Evolutionary conservation across 2,113 vertebrate genomes (phyloP), one percentile per base, ranked within the genome.

Genomic region (Osmerus mordax): DNA sequence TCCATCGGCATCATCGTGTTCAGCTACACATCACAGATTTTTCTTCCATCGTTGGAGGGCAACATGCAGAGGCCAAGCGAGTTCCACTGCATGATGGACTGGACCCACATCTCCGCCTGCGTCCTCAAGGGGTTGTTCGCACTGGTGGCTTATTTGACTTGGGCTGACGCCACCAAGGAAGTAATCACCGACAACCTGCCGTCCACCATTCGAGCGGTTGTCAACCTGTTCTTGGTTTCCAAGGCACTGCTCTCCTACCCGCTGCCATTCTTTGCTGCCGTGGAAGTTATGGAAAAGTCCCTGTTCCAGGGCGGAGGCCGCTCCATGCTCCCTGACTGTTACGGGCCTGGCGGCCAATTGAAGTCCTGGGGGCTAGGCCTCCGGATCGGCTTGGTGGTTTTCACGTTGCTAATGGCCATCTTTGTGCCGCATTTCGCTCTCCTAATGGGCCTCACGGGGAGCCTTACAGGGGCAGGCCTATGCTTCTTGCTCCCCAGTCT

Each of bases 21-120:
- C 92, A 99, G 97, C 91, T 99, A 99, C 92, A 99, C 97, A n/a
- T 99, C 97, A 4, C 97, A 99, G 91, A 99, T 99, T 83, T 99
- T 99, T 90, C 91, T 99, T 81, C 97, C 97, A 47, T 98, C 96
- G 41, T 90, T 99, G 81, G 97, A 99, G 90, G 97, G 97, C 16
- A 98, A 97, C 89, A 99, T 99, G 97, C 94, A 96, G 79, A 94
- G 91, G 79, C 96, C 96, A 78, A 94, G 92, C 80, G 96, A 99
- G 84, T 99, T 99, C 75, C 94, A 96, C 62, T 97, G 96, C 90
- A 98, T 99, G 97, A 97, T 99, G 96, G 96, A 99, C 80, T 99
- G 97, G 97, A 96, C 95, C 60, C 97, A 99, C 88, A 97, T 99
- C 52, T 86, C 95, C 3, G 97, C 97, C 81, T 99, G 97, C 77